These are phyloP conservation scores for Prionailurus bengalensis DNA, from an alignment of 2,113 vertebrate species.

Conservation along the genomic window DNA sequence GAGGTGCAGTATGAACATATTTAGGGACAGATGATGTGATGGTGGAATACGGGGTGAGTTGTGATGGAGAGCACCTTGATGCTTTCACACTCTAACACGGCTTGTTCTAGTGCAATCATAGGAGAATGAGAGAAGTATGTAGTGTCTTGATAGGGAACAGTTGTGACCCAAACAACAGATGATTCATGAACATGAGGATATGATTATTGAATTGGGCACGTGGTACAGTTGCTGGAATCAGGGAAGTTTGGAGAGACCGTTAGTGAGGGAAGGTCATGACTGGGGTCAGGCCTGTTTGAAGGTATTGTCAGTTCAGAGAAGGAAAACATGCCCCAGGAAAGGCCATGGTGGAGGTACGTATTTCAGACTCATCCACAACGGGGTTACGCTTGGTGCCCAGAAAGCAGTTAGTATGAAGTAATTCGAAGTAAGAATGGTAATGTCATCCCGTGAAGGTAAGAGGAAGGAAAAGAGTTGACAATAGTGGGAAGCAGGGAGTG, in stretches of 20 bases:
- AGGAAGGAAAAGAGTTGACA: background rate
- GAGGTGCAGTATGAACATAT: background rate
- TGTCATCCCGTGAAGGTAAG: background rate
- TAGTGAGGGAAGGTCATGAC: background rate
- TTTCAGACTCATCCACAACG: background rate
- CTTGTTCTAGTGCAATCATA: background rate
- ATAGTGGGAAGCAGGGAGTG: background rate
- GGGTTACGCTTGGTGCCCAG: background rate
- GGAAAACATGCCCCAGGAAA: background rate
- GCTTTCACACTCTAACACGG: background rate
- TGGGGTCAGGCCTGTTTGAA: background rate
- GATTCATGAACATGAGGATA: background rate
- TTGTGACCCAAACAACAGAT: background rate
- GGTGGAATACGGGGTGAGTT: too few species aligned
- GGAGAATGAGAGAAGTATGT: background rate
- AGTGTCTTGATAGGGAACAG: background rate
- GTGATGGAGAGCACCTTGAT: background rate
- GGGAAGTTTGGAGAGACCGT: background rate
- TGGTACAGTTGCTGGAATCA: background rate
- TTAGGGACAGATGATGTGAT: background rate
- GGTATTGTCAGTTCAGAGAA: background rate
- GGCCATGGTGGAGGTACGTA: background rate
- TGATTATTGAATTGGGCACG: background rate
- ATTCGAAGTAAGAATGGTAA: background rate
- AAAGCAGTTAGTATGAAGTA: background rate